These are phyloP conservation scores for Campoplex capitator DNA, from an alignment of 2,888 invertebrate species.

Conservation along the genomic window DNA sequence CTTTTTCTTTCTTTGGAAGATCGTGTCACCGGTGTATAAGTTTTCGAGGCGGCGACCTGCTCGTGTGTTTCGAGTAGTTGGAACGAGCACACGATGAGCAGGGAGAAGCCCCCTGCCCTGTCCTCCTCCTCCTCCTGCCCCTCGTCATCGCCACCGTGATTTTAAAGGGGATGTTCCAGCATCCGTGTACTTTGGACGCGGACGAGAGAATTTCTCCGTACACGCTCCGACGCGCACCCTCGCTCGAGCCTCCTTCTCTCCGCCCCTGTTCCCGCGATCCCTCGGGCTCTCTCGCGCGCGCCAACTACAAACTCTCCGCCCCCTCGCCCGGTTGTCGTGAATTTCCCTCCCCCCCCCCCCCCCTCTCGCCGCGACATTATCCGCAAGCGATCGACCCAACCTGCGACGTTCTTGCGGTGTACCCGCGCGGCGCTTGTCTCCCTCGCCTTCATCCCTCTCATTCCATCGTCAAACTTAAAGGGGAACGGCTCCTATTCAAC, in stretches of 20 bases:
- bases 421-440: constrained; percentile 19
- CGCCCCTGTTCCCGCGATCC: constrained; percentile 5
- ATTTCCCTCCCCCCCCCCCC: constrained; percentile 9
- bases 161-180: constrained; percentile 60
- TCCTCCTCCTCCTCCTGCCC: not conserved
- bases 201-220: constrained; percentile 22
- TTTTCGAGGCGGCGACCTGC: constrained; percentile 20
- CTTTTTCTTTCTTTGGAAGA: not conserved
- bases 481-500: constrained; percentile 43
- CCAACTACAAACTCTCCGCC: constrained; percentile 9
- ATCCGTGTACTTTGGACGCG: constrained; percentile 10
- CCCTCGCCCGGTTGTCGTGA: constrained; percentile 17
- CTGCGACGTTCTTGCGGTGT: constrained; percentile 58
- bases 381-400: constrained; percentile 60
- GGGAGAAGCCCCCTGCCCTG: not conserved
- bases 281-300: not conserved
- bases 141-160: not conserved
- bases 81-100: constrained; percentile 9
- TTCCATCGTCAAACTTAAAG: constrained; percentile 44
- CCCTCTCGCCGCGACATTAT: constrained; percentile 51
- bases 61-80: constrained; percentile 22
- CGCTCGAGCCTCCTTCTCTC: not conserved
- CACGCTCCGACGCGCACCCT: constrained; percentile 18
- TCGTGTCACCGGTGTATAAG: not conserved
- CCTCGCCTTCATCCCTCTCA: constrained; percentile 14